Evolutionary conservation across 1,140 invertebrate species (phyloP), one percentile per base, ranked within the genome.

Genomic region (Drosophila nikananu): DNA sequence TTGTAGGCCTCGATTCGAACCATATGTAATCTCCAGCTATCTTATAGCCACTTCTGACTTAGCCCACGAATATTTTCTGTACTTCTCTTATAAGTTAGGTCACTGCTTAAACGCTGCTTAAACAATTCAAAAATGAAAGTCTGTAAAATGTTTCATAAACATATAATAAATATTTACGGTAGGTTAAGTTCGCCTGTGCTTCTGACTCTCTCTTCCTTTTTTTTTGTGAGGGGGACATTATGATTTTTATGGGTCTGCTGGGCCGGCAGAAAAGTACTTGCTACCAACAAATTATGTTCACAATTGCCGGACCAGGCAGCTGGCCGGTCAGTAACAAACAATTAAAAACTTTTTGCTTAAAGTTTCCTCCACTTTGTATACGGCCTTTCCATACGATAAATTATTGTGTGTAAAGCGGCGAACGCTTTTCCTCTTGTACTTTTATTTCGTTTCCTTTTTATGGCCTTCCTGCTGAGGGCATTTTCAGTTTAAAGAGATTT

Each of bases 131-230:
- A 89, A 70, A 82, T 63, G 82, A 91, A 90, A 90, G 86, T 90
- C 86, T 90, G 86, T 90, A 90, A 82, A 89, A 91, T 90, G 86
- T 90, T 90, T 86, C 86, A 89, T 82, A 90, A 90, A 91, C 86
- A 90, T 80, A 90, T 77, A 90, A 89, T 89, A 89, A 89, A 90
- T 90, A 90, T 86, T 91, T 82, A 90, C 82, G 81, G 63, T 89
- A 89, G 84, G 84, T 89, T 89, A 90, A 83, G 58, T 80, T 60
- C 44, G 59, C 39, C 57, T 48, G 21, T 57, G 54, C 21, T 23
- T 23, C 9, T 23, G 23, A 23, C 12, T 49, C 23, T 57, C 15
- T 79, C 15, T 32, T 42, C 27, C 8, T 23, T 60, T 30, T 32
- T 5, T 46, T 30, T 32, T 5, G 42, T 5, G 44, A 49, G 48